Base-by-base conservation (phyloP, 2,888 invertebrate species). In the Spicauda simplicius region DNA sequence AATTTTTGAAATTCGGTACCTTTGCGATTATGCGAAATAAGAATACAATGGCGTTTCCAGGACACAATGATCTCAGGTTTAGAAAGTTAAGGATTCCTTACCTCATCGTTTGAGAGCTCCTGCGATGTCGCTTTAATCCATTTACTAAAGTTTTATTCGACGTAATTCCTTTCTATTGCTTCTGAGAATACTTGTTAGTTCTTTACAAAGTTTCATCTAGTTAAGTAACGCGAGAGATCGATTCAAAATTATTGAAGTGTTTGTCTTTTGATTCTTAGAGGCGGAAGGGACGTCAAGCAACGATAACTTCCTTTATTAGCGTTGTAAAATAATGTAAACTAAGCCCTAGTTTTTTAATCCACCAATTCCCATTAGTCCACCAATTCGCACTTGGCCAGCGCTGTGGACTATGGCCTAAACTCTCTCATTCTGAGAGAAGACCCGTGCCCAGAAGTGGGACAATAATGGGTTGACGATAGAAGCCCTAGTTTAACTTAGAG, bases 81-180 rank as follows among this genome's bases (percentile, higher is more conserved):
- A 25, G 20, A 18, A 65, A 65, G 59, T 65, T 59, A 19, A 14
- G 53, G 30, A 54, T 65, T 45, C 60, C 55, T 66, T 55, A 45
- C 53, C 52, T 19, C 55, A 63, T 63, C 30, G 25, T 60, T 55
- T 45, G 60, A 54, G 54, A 55, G 60, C 60, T 48, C 14, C 66
- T 66, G 30, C 58, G 48, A 50, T 33, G 60, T 66, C 60, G 48
- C 60, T 66, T 55, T 66, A 60, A 55, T 66, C 59, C 65, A 59
- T 65, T 65, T 65, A 66, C 54, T 45, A 16, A 48, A 66, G 60
- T 66, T 66, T 66, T 54, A 55, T 60, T 66, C 48, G 30, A 11
- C 53, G 19, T 55, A 48, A 58, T 57, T 57, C 57, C 48, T 19
- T 57, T 66, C 59, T 54, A 60, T 60, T 54, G 45, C 59, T 55